Percentiles rank a stretch among this genome's conserved stretches.
These are phyloP conservation scores for Musca vetustissima DNA, from an alignment of 1,140 invertebrate genomes.

Conservation along the genomic window DNA sequence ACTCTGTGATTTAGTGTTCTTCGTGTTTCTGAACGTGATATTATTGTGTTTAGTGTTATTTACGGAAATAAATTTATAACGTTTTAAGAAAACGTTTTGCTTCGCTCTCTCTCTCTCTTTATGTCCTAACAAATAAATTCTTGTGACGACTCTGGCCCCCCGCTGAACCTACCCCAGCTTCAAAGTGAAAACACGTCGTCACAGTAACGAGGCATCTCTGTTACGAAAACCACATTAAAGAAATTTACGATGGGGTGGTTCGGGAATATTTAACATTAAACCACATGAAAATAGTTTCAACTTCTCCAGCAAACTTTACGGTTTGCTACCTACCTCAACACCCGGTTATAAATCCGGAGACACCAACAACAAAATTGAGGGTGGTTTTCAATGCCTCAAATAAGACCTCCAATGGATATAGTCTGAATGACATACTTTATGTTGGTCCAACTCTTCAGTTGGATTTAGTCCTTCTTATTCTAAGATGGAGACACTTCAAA, in stretches of 20 bases:
- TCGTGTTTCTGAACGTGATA: no score
- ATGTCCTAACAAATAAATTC: no score
- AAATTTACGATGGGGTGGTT: conserved; percentile 10
- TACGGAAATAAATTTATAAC: no score
- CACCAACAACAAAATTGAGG: conserved; percentile 37
- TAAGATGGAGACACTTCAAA: conserved; percentile 42
- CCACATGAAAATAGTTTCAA: conserved; percentile 16
- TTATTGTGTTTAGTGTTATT: no score
- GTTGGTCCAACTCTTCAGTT: conserved; percentile 44
- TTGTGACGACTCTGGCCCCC: no score
- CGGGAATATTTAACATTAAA: conserved; percentile 19
- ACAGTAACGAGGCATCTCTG: background rate
- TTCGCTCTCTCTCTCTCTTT: no score
- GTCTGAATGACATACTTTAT: conserved; percentile 46
- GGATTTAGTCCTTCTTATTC: conserved; percentile 45
- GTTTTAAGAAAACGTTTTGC: no score
- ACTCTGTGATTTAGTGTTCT: no score
- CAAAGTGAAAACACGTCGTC: no score
- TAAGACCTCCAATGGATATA: conserved; percentile 32
- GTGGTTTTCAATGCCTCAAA: conserved; percentile 42
- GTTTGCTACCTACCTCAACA: conserved; percentile 27
- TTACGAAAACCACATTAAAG: conserved; percentile 8
- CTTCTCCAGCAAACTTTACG: background rate
- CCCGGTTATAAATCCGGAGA: conserved; percentile 21
- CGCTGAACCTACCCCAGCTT: no score